Evolutionary conservation across 2,113 vertebrate species (phyloP).

Genomic region (Colius striatus): DNA sequence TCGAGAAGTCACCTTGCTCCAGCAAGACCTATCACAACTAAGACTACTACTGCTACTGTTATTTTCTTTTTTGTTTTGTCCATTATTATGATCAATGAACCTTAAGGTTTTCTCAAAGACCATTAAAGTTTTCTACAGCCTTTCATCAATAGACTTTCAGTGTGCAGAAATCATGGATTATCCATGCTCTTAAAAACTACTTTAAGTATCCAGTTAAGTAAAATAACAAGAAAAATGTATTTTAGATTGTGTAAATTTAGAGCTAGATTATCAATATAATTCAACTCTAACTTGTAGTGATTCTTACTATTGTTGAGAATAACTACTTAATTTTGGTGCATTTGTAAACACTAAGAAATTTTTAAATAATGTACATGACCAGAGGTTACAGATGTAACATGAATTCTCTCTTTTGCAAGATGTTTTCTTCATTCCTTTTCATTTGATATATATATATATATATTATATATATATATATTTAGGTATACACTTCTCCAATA

Average conservation of each 20-base stretch:
- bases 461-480: not conserved
- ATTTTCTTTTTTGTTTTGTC: not conserved
- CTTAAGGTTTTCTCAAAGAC: not conserved
- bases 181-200: not conserved
- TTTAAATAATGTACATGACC: not conserved
- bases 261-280: not conserved
- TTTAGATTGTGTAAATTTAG: not conserved
- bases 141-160: not conserved
- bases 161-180: not conserved
- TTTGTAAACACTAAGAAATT: not conserved
- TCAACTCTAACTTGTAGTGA: not conserved
- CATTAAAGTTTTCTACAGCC: not conserved
- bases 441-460: not conserved
- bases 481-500: not conserved
- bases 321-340: not conserved
- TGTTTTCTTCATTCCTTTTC: not conserved
- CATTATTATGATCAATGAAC: not conserved
- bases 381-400: not conserved
- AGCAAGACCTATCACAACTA: not conserved
- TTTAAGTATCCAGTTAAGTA: not conserved
- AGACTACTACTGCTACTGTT: not conserved
- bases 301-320: not conserved
- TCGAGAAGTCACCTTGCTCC: not conserved
- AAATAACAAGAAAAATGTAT: not conserved
- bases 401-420: not conserved